A percentile compares a stretch with the other conserved stretches of the same genome.
Conservation (phyloP, 1,140 invertebrate genomes). For the Panagrolaimus sp. region DNA sequence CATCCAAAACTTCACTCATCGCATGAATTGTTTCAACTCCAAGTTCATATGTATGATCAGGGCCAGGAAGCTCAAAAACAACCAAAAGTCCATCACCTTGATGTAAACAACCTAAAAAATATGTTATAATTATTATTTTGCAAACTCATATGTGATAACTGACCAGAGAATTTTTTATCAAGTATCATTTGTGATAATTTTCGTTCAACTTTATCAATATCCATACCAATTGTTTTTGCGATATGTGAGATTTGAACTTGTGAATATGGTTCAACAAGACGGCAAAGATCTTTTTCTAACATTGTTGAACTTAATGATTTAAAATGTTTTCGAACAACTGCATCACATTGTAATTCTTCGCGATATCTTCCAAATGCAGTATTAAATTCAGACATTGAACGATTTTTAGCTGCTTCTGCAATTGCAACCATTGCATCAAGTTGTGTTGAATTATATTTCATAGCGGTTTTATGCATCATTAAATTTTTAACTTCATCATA, state of each 20-base stretch:
- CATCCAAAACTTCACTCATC: too few species aligned
- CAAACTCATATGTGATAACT: constrained; percentile 31
- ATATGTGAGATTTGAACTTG: constrained; percentile 79
- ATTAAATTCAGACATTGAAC: constrained; percentile 85
- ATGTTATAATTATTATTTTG: constrained; percentile 73
- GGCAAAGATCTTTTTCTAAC: constrained; percentile 95
- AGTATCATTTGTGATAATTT: constrained; percentile 99
- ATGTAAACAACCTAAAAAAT: constrained; percentile 69
- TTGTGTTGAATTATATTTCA: constrained; percentile 92
- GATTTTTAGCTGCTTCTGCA: constrained; percentile 85
- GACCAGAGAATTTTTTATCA: constrained; percentile 81
- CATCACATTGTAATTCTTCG: constrained; percentile 84
- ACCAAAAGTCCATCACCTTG: constrained; percentile 77
- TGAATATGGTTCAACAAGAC: constrained; percentile 97
- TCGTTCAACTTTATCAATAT: constrained; percentile 73
- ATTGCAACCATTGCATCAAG: constrained; percentile 93
- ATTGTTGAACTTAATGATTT: constrained; percentile 94
- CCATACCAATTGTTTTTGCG: constrained; percentile 72
- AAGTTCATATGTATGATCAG: constrained; percentile 93
- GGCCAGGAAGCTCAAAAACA: constrained; percentile 84
- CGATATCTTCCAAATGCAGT: constrained; percentile 75
- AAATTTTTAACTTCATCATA: constrained; percentile 93
- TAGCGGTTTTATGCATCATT: constrained; percentile 86
- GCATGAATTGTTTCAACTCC: constrained; percentile 72
- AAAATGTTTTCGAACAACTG: constrained; percentile 88